Evolutionary conservation across 2,113 vertebrate genomes (phyloP), one percentile per base, ranked within the genome.

Genomic region (Hippoglossus stenolepis): DNA sequence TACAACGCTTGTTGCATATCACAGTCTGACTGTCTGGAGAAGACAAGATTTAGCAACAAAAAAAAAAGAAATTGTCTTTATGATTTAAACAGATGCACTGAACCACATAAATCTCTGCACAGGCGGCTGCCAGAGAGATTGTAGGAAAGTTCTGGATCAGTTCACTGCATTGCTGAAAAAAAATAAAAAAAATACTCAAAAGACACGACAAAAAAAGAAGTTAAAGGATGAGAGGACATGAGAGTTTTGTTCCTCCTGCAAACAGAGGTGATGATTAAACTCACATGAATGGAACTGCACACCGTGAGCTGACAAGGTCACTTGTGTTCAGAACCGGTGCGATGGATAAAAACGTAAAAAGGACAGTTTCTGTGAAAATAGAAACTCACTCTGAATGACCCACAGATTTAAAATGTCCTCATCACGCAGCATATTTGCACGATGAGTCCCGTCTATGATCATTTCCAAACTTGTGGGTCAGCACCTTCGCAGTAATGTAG

Each of bases 71-170:
- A 86, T 17, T 47, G 77, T 85, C 82, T 70, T 83, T 13, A 91
- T 93, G 79, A 84, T 85, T 92, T 84, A 70, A 87, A 82, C 92
- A 93, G 92, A 93, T 89, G 90, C 73, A 87, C 56, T 85, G 79
- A 82, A 75, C 68, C 87, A 79, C 91, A 85, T 85, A 89, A 92
- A 93, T 92, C 87, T 89, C 49, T 21, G 51, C 4, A 31, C 31
- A 75, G 77, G 54, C 72, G 59, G 73, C 72, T 80, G 86, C 89
- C 90, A 89, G 75, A 15, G 47, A 51, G 47, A 18, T 51, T 85
- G 79, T 31, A 31, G 31, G 31, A 31, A 31, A 31, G 86, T 85
- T 84, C 87, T 69, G 73, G 80, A 75, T 71, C 82, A 77, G 57
- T 51, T 77, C 47, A 45, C 67, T 73, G 75, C 70, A 65, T 56